phyloP scores from a whole-genome alignment of 2,113 vertebrate genomes.

The Trogon melanurus region DNA sequence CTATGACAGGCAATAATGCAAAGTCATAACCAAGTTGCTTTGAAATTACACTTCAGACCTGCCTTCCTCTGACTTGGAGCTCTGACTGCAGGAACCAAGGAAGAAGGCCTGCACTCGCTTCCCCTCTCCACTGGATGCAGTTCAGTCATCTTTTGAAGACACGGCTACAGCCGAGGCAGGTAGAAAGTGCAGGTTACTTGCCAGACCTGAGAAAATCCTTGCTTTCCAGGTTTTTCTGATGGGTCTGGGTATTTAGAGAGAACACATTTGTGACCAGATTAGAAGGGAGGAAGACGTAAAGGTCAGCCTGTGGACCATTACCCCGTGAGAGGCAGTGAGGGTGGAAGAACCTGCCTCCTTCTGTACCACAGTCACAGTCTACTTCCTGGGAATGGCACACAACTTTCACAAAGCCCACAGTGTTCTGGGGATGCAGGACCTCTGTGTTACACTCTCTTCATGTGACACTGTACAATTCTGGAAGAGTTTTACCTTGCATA shows the following conservation, averaged over 20 bases:
- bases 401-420: not conserved
- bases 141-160: not conserved
- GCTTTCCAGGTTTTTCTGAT: not conserved
- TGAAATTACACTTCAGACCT: not conserved
- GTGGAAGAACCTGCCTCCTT: not conserved
- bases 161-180: not conserved
- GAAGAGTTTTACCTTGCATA: not conserved
- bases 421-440: not conserved
- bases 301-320: not conserved
- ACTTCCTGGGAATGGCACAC: not conserved
- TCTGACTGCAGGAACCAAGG: not conserved
- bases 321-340: not conserved
- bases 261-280: not conserved
- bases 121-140: not conserved
- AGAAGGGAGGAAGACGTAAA: not conserved
- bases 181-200: not conserved
- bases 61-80: not conserved
- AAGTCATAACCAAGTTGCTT: slow-evolving; percentile 16
- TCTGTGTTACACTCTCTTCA: not conserved
- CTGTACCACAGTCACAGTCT: not conserved
- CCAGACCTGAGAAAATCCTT: not conserved
- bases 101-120: not conserved
- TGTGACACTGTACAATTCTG: not conserved
- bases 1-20: not conserved
- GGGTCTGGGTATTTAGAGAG: not conserved